Conservation (phyloP, 2,888 invertebrate species). For the Thera britannica region DNA sequence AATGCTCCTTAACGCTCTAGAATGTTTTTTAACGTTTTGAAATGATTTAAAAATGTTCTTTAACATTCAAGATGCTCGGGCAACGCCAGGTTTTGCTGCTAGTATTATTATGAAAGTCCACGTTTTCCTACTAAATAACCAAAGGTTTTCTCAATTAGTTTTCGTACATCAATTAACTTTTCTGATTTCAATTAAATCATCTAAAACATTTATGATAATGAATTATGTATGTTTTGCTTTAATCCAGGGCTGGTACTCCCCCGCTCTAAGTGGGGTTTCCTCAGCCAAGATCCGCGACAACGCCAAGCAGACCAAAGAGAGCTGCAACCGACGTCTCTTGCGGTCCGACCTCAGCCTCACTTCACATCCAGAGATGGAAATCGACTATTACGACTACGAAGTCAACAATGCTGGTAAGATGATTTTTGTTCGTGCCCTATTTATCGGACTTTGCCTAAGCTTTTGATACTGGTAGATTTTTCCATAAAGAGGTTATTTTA, state of each 20-base stretch:
- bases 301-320: conserved; percentile 91
- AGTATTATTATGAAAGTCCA: no score
- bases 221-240: background rate
- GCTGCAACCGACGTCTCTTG: conserved; percentile 87
- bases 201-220: background rate
- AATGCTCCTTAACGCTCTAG: no score
- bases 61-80: no score
- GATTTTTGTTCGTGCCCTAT: conserved; percentile 16
- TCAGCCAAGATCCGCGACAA: conserved; percentile 88
- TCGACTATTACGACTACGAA: conserved; percentile 96
- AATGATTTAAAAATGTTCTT: no score
- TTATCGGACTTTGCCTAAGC: background rate
- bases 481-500: background rate
- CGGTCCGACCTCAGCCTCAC: conserved; percentile 92
- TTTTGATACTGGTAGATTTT: background rate
- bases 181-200: no score
- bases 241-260: conserved; percentile 88
- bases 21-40: no score
- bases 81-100: no score
- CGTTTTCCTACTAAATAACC: no score
- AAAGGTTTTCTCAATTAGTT: no score
- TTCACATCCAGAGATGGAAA: conserved; percentile 91
- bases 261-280: conserved; percentile 87
- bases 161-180: no score
- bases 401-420: conserved; percentile 88